Percentiles rank a stretch among this genome's conserved stretches.
phyloP scores from a whole-genome alignment of 2,113 vertebrate species.

The Fulica atra region DNA sequence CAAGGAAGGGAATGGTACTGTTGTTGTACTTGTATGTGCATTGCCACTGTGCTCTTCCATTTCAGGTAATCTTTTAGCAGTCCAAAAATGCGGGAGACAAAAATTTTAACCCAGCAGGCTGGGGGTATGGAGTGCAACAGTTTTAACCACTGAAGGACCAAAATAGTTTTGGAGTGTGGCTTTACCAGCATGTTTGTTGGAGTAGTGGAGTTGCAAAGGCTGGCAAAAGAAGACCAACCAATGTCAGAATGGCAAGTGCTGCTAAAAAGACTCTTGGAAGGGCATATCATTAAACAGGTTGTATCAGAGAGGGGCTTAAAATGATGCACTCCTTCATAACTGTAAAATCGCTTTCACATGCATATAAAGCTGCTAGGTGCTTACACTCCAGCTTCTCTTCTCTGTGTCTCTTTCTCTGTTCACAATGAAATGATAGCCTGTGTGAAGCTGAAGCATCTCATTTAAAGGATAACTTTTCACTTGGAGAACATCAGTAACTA shows the following conservation, averaged over 20 bases:
- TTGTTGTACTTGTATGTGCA: accelerated
- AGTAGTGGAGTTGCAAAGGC: neutral
- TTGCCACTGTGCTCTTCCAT: neutral
- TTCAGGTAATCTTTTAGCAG: neutral
- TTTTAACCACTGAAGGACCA: neutral
- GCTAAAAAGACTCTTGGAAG: neutral
- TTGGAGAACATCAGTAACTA: neutral
- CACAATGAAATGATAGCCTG: neutral
- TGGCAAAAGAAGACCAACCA: neutral
- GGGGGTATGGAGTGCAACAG: neutral
- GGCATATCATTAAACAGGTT: neutral
- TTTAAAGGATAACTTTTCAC: neutral
- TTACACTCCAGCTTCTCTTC: neutral
- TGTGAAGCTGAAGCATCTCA: neutral
- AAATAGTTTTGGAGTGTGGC: neutral
- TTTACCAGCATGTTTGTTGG: neutral
- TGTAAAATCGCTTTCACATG: neutral
- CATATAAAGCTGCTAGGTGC: neutral
- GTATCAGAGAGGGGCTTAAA: neutral
- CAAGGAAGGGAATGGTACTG: neutral
- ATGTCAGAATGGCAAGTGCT: neutral
- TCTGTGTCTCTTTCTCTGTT: neutral
- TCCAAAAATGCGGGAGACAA: neutral
- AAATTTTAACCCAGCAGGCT: neutral
- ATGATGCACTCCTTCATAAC: neutral